Percentiles rank a stretch among this genome's conserved stretches.
These are phyloP conservation scores for Pinna nobilis DNA, from an alignment of 1,140 invertebrate genomes.

Conservation along the genomic window DNA sequence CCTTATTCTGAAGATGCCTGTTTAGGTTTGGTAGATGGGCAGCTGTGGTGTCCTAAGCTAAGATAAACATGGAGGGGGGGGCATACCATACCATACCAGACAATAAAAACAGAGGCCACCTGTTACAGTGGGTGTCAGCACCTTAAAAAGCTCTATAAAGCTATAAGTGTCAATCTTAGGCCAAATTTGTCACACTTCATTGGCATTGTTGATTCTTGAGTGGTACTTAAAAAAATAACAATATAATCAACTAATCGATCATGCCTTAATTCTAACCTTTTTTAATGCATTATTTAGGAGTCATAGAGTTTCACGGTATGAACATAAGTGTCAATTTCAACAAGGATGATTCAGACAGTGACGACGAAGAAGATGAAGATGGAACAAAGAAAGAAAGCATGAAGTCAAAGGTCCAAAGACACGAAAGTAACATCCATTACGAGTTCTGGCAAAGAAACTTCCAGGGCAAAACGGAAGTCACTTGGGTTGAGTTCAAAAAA, in stretches of 20 bases:
- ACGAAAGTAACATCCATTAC: conserved; percentile 18
- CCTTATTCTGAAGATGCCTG: too few relatives aligned
- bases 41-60: too few relatives aligned
- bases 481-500: conserved; percentile 55
- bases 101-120: too few relatives aligned
- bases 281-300: not conserved
- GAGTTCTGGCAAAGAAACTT: conserved; percentile 67
- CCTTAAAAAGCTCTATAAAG: not conserved
- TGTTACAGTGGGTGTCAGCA: not conserved
- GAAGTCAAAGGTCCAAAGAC: not conserved
- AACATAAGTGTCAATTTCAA: conserved; percentile 46
- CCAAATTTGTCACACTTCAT: too few relatives aligned
- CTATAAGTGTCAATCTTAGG: too few relatives aligned
- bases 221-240: not conserved
- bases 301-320: conserved; percentile 44
- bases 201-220: too few relatives aligned
- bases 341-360: conserved; percentile 20
- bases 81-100: too few relatives aligned
- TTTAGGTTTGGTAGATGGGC: too few relatives aligned
- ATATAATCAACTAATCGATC: not conserved
- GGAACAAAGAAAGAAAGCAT: not conserved
- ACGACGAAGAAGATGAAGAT: conserved; percentile 20
- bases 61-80: too few relatives aligned
- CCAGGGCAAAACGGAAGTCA: conserved; percentile 39
- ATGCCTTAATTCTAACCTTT: not conserved